Evolutionary conservation across 1,140 invertebrate genomes (phyloP), one percentile per base, ranked within the genome.

Genomic region (Heliothis subflexa): DNA sequence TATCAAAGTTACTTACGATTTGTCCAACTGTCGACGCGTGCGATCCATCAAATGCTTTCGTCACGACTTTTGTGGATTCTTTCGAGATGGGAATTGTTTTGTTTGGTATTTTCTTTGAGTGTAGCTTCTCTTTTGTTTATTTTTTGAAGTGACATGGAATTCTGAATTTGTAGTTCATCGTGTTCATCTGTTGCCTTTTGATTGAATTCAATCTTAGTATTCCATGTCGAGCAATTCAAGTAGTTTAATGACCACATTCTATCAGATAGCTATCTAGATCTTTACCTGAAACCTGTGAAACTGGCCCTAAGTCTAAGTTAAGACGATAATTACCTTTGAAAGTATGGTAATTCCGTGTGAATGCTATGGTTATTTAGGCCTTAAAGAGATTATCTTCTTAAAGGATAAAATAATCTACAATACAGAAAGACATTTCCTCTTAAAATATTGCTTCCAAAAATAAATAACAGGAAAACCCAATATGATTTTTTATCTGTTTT

Each of bases 1-100:
- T 88, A 89, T 93, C 86, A 87, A 86, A 87, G 79, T 89, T 87
- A 84, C 82, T 88, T 84, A 71, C 87, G 85, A 91, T 91, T 89
- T 90, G 82, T 91, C 83, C 77, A 50, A 74, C 76, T 90, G 86
- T 87, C 86, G 78, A 52, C 62, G 25, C 62, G 21, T 47, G 57
- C 33, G 52, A 81, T 81, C 64, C 62, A 76, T 81, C 73, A 76
- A 75, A 57, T 28, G 47, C 25, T 50, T 68, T 28, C 33, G 33
- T 40, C 68, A 71, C 45, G 49, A 14, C 49, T 47, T 57, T 9
- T 57, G 47, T 13, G 71, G 54, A 59, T 50, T 59, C 28, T 13
- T 59, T 73, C 52, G 16, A 57, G 40, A 18, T 12, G 21, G 40
- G 45, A 14, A 73, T 55, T 54, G 52, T 55, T 54, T 71, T 52